Evolutionary conservation across 2,888 invertebrate species (phyloP), one percentile per base, ranked within the genome.

Genomic region (Oscheius onirici): DNA sequence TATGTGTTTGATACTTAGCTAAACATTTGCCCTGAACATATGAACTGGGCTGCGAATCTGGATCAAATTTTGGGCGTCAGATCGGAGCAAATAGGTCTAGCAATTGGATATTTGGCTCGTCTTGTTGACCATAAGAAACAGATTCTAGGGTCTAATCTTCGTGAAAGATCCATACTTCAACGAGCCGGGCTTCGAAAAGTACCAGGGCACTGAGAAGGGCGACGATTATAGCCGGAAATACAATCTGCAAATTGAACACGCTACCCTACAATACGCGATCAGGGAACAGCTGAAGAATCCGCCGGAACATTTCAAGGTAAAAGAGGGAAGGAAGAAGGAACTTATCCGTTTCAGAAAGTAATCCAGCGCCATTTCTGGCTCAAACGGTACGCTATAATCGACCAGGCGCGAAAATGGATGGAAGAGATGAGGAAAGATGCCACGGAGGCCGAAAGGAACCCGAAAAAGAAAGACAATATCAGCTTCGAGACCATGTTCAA

Each of bases 91-190:
- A n/a, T n/a, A n/a, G n/a, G n/a, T n/a, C n/a, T n/a, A n/a, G n/a
- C n/a, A n/a, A n/a, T n/a, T n/a, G n/a, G n/a, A n/a, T n/a, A 22
- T 20, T 11, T 20, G 17, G 22, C 2, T 40, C 13, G 17, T 3
- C 5, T 58, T 17, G 13, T n/a, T 58, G 20, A 24, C 11, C 5
- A 24, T 26, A 52, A 40, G 2, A 20, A 15, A n/a, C 28, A 8
- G 2, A 22, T 22, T 91, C 71, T 91, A 91, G 88, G 91, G 91
- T 44, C 87, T 91, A 15, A 88, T 91, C 84, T 91, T 90, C 82
- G 87, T 87, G 57, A 91, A 91, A 76, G 91, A 91, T 78, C 91
- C 91, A 5, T 91, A 91, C 84, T 91, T 91, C 86, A 91, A 92
- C 87, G 91, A 92, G 87, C 91, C 91, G 24, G 91, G 91, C 26